phyloP scores from a whole-genome alignment of 2,797 vertebrate species.

The Sorex maritimensis region DNA sequence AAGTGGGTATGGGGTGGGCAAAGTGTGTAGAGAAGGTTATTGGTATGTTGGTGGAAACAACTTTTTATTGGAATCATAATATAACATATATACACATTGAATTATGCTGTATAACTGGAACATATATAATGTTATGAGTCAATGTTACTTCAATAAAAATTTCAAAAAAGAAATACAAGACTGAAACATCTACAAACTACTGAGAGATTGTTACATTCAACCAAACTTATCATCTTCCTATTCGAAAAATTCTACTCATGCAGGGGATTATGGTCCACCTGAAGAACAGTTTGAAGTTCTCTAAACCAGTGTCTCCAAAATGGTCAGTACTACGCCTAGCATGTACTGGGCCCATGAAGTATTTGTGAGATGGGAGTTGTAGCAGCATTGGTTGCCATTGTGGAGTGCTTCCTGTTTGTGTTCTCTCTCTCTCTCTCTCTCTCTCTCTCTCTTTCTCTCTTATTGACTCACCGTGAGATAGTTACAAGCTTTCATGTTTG shows the following conservation, averaged over 20 bases:
- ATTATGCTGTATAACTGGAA: background rate
- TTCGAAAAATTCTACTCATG: conserved; percentile 13
- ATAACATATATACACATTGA: background rate
- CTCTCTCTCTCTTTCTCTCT: too few species aligned
- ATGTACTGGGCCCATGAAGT: too few species aligned
- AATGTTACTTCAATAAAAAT: background rate
- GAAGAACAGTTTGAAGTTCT: background rate
- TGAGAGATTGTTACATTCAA: background rate
- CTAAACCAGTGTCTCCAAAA: too few species aligned
- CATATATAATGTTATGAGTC: background rate
- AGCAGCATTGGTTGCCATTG: too few species aligned
- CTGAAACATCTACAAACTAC: background rate
- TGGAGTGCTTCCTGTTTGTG: too few species aligned
- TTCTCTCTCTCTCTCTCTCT: too few species aligned
- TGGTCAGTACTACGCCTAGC: too few species aligned
- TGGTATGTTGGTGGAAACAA: background rate
- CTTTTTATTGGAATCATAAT: background rate
- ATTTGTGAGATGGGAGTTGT: too few species aligned
- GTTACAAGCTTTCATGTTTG: too few species aligned
- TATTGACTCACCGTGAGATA: too few species aligned
- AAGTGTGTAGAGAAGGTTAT: background rate
- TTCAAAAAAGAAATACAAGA: background rate
- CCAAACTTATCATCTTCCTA: background rate
- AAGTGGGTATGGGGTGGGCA: background rate
- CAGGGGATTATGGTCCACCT: background rate